phyloP scores from a whole-genome alignment of 2,888 invertebrate genomes.

The Chrysodeixis includens region DNA sequence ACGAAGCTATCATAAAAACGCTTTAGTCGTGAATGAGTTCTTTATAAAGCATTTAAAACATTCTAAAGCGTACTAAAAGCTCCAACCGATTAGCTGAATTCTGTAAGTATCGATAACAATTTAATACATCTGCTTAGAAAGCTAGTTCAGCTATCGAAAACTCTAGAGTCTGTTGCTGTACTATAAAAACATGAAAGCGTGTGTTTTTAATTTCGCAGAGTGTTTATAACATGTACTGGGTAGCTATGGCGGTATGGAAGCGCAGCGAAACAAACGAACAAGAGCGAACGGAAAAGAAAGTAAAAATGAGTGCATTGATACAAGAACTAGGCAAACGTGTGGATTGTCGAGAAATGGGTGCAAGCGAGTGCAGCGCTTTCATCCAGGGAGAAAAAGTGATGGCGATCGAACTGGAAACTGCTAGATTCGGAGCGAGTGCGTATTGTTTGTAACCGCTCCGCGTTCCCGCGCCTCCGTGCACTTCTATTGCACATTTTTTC shows the following conservation, averaged over 20 bases:
- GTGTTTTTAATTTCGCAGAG: constrained; percentile 71
- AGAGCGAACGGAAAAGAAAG: constrained; percentile 89
- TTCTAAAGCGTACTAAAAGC: background rate
- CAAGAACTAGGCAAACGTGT: constrained; percentile 84
- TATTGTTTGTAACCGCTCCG: constrained; percentile 70
- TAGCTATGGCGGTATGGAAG: constrained; percentile 60
- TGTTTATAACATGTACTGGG: constrained; percentile 44
- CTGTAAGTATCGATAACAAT: background rate
- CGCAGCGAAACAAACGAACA: constrained; percentile 74
- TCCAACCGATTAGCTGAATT: background rate
- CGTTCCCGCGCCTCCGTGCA: constrained; percentile 77
- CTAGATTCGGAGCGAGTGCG: constrained; percentile 69
- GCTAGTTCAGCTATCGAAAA: constrained; percentile 30
- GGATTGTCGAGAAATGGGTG: constrained; percentile 77
- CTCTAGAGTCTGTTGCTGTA: constrained; percentile 39
- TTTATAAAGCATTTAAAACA: background rate
- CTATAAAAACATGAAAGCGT: constrained; percentile 53
- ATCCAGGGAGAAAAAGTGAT: constrained; percentile 84
- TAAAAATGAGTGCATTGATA: constrained; percentile 87
- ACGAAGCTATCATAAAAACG: background rate
- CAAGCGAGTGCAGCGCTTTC: constrained; percentile 77
- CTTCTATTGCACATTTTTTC: constrained; percentile 81
- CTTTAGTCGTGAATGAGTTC: background rate
- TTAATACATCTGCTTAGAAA: constrained; percentile 16
- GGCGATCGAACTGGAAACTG: constrained; percentile 78